These are phyloP conservation scores for Thyatira batis DNA, from an alignment of 2,888 invertebrate genomes.

Conservation along the genomic window DNA sequence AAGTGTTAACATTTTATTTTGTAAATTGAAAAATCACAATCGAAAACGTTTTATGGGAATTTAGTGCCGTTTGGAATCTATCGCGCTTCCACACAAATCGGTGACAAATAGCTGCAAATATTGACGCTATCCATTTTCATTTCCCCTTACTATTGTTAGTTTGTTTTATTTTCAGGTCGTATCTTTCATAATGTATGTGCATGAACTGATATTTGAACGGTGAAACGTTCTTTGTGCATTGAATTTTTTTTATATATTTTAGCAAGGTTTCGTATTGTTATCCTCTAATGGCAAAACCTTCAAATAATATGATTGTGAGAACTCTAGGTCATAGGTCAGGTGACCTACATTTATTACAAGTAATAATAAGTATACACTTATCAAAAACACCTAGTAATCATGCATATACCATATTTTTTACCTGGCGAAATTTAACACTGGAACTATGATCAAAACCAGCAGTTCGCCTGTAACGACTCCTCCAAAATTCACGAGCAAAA, in stretches of 20 bases:
- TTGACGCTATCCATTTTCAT: background rate
- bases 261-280: background rate
- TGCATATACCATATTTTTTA: too few species aligned
- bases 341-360: too few species aligned
- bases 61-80: background rate
- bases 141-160: background rate
- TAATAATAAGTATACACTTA: too few species aligned
- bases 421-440: too few species aligned
- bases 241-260: background rate
- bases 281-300: background rate
- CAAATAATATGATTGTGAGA: too few species aligned
- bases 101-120: background rate
- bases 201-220: background rate
- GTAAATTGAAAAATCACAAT: background rate
- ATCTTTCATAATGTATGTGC: background rate
- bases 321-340: too few species aligned
- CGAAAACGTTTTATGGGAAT: background rate
- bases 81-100: background rate
- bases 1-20: background rate
- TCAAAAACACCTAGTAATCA: too few species aligned
- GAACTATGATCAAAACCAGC: too few species aligned
- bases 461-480: too few species aligned
- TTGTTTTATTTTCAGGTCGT: background rate
- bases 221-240: background rate
- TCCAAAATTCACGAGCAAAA: too few species aligned